A percentile compares a stretch with the other conserved stretches of the same genome.
These are phyloP conservation scores for Meloidogyne chitwoodi DNA, from an alignment of 1,140 invertebrate species.

Conservation along the genomic window DNA sequence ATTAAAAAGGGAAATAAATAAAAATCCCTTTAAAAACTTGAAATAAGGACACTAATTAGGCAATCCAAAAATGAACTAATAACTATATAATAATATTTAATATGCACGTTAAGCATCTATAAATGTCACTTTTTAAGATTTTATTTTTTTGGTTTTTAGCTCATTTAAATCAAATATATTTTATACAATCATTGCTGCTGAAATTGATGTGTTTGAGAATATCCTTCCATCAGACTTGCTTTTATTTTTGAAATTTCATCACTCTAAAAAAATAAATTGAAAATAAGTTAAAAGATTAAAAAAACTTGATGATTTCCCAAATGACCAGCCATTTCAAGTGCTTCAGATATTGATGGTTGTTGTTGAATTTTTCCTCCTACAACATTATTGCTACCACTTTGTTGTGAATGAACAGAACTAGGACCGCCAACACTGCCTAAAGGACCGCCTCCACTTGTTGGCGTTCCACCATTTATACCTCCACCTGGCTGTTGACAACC, in stretches of 20 bases:
- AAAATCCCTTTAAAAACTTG: background rate
- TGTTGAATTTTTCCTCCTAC: background rate
- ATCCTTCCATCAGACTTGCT: slow-evolving; percentile 25
- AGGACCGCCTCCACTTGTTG: slow-evolving; percentile 5
- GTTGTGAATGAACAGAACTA: slow-evolving; percentile 29
- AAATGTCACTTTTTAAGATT: background rate
- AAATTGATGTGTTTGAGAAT: slow-evolving; percentile 9
- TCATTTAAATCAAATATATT: background rate
- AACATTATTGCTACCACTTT: slow-evolving; percentile 3
- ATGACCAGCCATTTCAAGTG: background rate
- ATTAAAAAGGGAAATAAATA: background rate
- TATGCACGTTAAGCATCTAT: background rate
- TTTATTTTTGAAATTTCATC: slow-evolving; percentile 33
- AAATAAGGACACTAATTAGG: background rate
- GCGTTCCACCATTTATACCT: slow-evolving; percentile 20
- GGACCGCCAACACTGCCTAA: background rate
- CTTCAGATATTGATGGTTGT: slow-evolving; percentile 7
- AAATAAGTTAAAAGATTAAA: background rate
- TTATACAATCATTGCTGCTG: background rate
- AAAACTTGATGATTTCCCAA: background rate
- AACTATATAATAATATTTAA: background rate
- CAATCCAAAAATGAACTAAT: background rate
- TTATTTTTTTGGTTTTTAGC: background rate
- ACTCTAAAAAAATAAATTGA: slow-evolving; percentile 21
- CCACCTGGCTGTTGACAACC: background rate